These are phyloP conservation scores for Orthonychiurus folsomi DNA, from an alignment of 2,888 invertebrate species.

Conservation along the genomic window DNA sequence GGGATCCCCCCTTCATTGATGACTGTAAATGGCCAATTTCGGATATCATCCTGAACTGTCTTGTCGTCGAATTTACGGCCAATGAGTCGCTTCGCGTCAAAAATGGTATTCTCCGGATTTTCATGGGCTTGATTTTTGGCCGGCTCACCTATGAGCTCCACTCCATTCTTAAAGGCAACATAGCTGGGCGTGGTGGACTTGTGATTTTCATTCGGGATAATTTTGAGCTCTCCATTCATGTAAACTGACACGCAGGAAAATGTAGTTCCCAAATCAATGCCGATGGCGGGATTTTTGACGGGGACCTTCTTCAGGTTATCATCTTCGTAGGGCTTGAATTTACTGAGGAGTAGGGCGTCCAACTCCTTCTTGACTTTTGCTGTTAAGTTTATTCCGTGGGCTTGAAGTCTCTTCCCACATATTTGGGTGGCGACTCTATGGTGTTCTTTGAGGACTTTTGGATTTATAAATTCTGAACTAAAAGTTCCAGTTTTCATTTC, in stretches of 20 bases:
- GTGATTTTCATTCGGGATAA: slow-evolving; percentile 72
- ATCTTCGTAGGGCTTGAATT: neutral
- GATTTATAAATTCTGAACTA: neutral
- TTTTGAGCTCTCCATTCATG: slow-evolving; percentile 71
- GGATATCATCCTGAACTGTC: slow-evolving; percentile 86
- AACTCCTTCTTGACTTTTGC: neutral
- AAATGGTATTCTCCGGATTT: slow-evolving; percentile 74
- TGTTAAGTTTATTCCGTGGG: neutral
- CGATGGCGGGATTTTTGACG: slow-evolving; percentile 49
- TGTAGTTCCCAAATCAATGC: slow-evolving; percentile 82
- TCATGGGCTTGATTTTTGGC: slow-evolving; percentile 7
- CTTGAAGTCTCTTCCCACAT: too few relatives aligned
- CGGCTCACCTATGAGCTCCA: slow-evolving; percentile 7
- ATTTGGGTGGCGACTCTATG: neutral
- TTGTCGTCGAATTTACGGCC: slow-evolving; percentile 79
- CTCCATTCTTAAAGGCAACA: slow-evolving; percentile 46
- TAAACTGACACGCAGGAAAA: slow-evolving; percentile 76
- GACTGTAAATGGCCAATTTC: slow-evolving; percentile 88
- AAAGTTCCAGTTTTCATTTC: too few relatives aligned
- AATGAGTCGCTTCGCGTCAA: slow-evolving; percentile 87
- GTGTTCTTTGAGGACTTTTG: neutral
- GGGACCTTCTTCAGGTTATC: neutral
- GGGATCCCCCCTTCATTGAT: slow-evolving; percentile 51
- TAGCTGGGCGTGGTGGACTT: slow-evolving; percentile 74
- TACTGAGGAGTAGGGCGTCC: neutral